These are phyloP conservation scores for Leptothorax acervorum DNA, from an alignment of 2,888 invertebrate genomes.

Conservation along the genomic window DNA sequence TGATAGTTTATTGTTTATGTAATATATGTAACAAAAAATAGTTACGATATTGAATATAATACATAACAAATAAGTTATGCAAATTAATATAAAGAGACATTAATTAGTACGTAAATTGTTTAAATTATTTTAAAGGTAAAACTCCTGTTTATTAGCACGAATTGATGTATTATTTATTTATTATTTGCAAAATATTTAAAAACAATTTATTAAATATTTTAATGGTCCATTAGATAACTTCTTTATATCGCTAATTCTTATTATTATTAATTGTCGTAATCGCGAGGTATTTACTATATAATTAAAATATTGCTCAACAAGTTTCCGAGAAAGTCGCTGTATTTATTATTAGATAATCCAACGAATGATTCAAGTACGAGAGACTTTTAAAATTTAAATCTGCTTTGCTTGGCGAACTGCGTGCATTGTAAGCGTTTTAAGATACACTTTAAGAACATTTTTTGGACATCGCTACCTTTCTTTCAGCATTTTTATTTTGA, in stretches of 20 bases:
- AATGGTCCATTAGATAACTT: neutral
- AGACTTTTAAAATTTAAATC: neutral
- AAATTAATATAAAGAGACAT: neutral
- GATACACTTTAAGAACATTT: constrained; percentile 7
- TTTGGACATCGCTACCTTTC: neutral
- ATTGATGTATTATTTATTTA: neutral
- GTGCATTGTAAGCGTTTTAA: neutral
- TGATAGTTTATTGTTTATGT: neutral
- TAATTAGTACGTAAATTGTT: neutral
- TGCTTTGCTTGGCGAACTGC: neutral
- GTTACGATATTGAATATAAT: neutral
- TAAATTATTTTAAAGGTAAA: constrained; percentile 2
- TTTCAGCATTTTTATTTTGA: neutral
- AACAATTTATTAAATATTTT: constrained; percentile 9
- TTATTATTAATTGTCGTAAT: neutral
- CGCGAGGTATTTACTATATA: neutral
- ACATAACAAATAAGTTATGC: neutral
- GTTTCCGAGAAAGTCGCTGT: neutral
- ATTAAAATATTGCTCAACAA: neutral
- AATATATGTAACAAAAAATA: neutral
- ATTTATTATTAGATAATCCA: neutral
- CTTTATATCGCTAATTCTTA: neutral
- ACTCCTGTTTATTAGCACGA: neutral
- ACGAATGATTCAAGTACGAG: neutral
- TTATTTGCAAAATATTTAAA: neutral